Percentiles rank a stretch among this genome's conserved stretches.
Evolutionary conservation across 2,113 vertebrate species (phyloP).

Genomic region (Penelope pileata): DNA sequence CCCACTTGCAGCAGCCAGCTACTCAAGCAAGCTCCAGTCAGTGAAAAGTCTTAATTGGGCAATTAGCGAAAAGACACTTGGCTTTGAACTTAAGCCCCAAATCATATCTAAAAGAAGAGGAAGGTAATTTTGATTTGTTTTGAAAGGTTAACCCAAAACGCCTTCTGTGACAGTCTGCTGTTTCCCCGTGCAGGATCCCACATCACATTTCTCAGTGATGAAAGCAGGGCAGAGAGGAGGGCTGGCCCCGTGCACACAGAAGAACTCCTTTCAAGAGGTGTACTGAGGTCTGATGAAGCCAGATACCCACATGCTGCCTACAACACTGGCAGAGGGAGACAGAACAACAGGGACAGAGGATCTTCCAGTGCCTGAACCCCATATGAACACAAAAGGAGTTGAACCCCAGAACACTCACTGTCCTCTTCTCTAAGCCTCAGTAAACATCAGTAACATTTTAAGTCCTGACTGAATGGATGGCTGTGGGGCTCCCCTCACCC

Average conservation of each 20-base stretch:
- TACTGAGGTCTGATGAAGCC: not conserved
- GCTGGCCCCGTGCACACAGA: not conserved
- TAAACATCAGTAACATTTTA: not conserved
- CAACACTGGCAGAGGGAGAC: not conserved
- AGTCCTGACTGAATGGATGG: rapidly evolving
- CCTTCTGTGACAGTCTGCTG: not conserved
- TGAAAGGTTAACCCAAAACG: not conserved
- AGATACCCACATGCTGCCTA: not conserved
- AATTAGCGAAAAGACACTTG: not conserved
- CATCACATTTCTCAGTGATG: not conserved
- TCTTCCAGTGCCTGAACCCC: not conserved
- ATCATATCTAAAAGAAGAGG: not conserved
- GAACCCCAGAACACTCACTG: not conserved
- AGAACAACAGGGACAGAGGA: rapidly evolving
- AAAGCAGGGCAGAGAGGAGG: not conserved
- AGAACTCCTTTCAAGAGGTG: not conserved
- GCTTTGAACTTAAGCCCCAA: not conserved
- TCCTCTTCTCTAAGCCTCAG: not conserved
- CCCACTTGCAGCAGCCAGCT: not conserved
- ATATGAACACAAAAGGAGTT: not conserved
- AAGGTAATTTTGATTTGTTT: not conserved
- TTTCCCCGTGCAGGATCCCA: not conserved
- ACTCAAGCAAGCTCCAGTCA: not conserved
- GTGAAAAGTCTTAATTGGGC: not conserved
- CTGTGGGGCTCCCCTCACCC: not conserved